Evolutionary conservation across 2,113 vertebrate genomes (phyloP).

Genomic region (Tursiops truncatus): DNA sequence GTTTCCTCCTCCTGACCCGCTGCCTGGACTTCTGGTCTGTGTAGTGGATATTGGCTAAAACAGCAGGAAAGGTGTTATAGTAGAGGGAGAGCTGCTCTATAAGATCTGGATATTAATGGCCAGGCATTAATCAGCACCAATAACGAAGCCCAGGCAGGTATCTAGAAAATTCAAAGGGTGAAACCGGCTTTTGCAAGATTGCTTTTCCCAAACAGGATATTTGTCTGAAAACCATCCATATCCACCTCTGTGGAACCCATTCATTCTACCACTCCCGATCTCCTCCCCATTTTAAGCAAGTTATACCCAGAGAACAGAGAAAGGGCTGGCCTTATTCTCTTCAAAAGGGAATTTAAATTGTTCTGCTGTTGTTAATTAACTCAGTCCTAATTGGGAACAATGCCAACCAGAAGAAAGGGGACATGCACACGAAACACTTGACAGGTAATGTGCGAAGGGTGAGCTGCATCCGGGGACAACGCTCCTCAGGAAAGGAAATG

Average conservation of each 20-base stretch:
- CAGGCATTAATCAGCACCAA: neutral
- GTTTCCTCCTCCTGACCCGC: neutral
- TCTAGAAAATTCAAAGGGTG: neutral
- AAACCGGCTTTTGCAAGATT: neutral
- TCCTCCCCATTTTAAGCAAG: neutral
- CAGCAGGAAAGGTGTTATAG: neutral
- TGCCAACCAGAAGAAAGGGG: neutral
- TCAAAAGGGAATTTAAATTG: neutral
- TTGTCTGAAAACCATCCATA: neutral
- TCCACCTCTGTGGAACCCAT: neutral
- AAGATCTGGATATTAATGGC: neutral
- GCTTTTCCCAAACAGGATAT: neutral
- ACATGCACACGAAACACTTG: neutral
- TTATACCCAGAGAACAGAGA: neutral
- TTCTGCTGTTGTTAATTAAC: neutral
- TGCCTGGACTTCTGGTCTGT: neutral
- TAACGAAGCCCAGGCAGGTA: neutral
- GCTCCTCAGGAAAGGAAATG: neutral
- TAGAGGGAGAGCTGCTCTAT: neutral
- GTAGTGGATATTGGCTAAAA: neutral
- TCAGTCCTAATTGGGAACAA: neutral
- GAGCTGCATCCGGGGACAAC: neutral
- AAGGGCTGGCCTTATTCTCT: neutral
- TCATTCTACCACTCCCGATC: neutral
- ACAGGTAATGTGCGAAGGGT: neutral